Base-by-base conservation (phyloP, 2,797 vertebrate genomes). In the Xyrichtys novacula region DNA sequence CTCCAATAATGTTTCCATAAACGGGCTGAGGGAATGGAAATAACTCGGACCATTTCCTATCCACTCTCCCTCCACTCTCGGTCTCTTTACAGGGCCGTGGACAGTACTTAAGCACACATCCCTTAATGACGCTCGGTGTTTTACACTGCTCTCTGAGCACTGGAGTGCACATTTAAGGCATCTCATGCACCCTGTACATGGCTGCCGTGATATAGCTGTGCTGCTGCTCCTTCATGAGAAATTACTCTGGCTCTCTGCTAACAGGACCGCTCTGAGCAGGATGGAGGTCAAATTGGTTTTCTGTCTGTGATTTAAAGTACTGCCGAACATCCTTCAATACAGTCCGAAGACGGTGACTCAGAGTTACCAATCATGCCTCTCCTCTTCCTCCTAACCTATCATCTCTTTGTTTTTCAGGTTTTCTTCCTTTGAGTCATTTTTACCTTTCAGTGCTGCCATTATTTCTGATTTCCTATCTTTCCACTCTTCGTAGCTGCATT, bases 1-100 rank as follows among this genome's bases (percentile, higher is more conserved):
- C 77, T 80, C 81, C 71, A 80, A 81, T 88, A 88, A 89, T 91
- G 88, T 91, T 94, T 92, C 89, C 88, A 91, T 87, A 87, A 92
- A 89, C 66, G 61, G 84, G 81, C 71, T 90, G 89, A 93, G 90
- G 80, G 89, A 93, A 92, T 94, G 92, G 92, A 93, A 94, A 92
- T 91, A 91, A 85, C 87, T 85, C 65, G 7, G 86, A 71, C 88
- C 80, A 78, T 90, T 90, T 91, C 89, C 85, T 22, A 71, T 83
- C 58, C 70, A 36, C 72, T 71, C 83, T 62, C 52, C 64, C 62
- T 65, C 65, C 26, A 53, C 78, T 44, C 49, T 66, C 67, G 64
- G 65, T 78, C 62, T 68, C 77, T 90, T 87, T 71, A 66, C 73
- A 57, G 82, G 73, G 77, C 73, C 40, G 57, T 46, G 78, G 79